Conservation (phyloP, 2,113 vertebrate genomes). For the Ictalurus furcatus region DNA sequence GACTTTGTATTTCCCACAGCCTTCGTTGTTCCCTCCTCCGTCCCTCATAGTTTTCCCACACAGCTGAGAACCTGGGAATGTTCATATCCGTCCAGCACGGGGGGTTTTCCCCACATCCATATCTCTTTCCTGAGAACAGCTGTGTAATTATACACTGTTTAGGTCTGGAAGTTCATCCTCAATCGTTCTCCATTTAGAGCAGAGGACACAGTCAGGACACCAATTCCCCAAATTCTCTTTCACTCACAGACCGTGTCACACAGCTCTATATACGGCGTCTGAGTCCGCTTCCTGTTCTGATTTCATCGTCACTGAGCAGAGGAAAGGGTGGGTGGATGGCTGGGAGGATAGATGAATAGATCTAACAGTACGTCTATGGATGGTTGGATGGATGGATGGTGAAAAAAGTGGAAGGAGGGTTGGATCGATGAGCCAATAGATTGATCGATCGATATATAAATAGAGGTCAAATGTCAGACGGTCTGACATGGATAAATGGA, state of each 20-base stretch:
- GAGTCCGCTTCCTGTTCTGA: neutral
- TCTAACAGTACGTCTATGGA: neutral
- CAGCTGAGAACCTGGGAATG: slow-evolving; percentile 46
- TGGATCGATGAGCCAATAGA: neutral
- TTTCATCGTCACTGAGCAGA: neutral
- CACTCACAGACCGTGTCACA: neutral
- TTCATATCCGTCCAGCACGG: neutral
- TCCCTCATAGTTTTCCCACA: slow-evolving; percentile 20
- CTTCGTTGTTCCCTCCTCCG: slow-evolving; percentile 7
- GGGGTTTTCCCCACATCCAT: slow-evolving; percentile 19
- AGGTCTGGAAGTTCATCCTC: neutral
- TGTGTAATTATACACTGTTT: neutral
- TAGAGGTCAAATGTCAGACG: neutral
- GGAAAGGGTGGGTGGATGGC: neutral
- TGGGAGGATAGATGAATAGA: neutral
- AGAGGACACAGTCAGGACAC: neutral
- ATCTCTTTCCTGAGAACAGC: slow-evolving; percentile 17
- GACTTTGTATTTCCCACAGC: slow-evolving; percentile 43
- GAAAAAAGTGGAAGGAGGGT: neutral
- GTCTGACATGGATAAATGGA: neutral
- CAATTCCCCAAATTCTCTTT: neutral
- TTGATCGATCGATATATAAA: neutral
- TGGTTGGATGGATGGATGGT: neutral
- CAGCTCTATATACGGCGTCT: neutral
- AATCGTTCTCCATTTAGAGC: neutral